phyloP scores from a whole-genome alignment of 1,140 invertebrate species.

The Pteromalus puparum region DNA sequence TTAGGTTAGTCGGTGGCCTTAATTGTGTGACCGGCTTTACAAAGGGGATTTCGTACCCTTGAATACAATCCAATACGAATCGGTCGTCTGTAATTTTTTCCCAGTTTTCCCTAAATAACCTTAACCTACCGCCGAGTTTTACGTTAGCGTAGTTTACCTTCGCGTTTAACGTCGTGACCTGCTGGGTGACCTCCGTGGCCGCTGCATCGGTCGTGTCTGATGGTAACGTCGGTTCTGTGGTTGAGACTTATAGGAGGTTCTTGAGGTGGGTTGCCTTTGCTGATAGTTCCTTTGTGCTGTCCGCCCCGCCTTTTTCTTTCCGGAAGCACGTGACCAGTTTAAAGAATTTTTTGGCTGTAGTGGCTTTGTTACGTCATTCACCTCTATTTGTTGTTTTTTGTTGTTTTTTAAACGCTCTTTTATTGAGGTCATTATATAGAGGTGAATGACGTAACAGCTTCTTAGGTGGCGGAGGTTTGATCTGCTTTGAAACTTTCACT shows the following conservation, averaged over 20 bases:
- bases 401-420: too few relatives aligned
- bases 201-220: not conserved
- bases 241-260: not conserved
- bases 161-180: not conserved
- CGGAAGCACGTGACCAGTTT: slow-evolving; percentile 35
- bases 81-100: slow-evolving; percentile 35
- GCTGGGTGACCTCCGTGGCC: slow-evolving; percentile 3
- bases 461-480: not conserved
- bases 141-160: slow-evolving; percentile 14
- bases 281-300: not conserved
- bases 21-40: not conserved
- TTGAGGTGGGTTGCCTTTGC: slow-evolving; percentile 26
- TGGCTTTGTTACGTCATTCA: too few relatives aligned
- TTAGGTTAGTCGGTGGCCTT: not conserved
- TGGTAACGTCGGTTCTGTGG: slow-evolving; percentile 7
- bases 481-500: not conserved
- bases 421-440: too few relatives aligned
- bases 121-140: slow-evolving; percentile 24
- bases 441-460: too few relatives aligned
- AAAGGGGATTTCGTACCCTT: slow-evolving; percentile 44
- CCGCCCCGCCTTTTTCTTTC: not conserved
- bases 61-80: slow-evolving; percentile 41
- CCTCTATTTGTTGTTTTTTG: too few relatives aligned
- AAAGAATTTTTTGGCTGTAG: slow-evolving; percentile 25
- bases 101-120: slow-evolving; percentile 40